phyloP scores from a whole-genome alignment of 2,888 invertebrate genomes.

The Microctonus aethiopoides region DNA sequence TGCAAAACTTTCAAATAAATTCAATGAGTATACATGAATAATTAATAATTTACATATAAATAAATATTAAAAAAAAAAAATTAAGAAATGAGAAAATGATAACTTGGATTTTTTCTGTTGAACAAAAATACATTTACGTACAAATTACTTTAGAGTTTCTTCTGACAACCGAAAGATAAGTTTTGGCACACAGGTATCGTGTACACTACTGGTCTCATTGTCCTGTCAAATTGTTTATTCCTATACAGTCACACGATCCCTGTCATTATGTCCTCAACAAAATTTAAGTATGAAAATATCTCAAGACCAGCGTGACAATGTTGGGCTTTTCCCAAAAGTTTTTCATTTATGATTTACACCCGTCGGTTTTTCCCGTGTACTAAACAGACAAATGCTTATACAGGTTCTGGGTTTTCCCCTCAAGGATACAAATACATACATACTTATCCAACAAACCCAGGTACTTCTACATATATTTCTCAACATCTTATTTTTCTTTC shows the following conservation, averaged over 20 bases:
- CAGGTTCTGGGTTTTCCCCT: background rate
- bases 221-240: background rate
- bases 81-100: too few species aligned
- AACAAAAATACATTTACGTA: background rate
- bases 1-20: too few species aligned
- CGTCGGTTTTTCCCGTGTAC: background rate
- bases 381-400: background rate
- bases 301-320: background rate
- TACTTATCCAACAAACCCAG: too few species aligned
- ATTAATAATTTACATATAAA: too few species aligned
- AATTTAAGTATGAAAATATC: background rate
- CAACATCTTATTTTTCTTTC: too few species aligned
- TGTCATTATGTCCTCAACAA: background rate
- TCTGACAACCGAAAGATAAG: background rate
- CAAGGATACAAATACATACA: background rate
- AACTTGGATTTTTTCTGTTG: background rate
- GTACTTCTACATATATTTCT: too few species aligned
- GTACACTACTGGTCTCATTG: background rate
- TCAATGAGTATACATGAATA: too few species aligned
- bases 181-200: conserved; percentile 8
- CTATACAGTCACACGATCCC: background rate
- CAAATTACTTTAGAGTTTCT: background rate
- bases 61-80: too few species aligned
- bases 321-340: conserved; percentile 51
- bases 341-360: background rate